Conservation (phyloP, 2,888 invertebrate species). For the Cheilosia soror region DNA sequence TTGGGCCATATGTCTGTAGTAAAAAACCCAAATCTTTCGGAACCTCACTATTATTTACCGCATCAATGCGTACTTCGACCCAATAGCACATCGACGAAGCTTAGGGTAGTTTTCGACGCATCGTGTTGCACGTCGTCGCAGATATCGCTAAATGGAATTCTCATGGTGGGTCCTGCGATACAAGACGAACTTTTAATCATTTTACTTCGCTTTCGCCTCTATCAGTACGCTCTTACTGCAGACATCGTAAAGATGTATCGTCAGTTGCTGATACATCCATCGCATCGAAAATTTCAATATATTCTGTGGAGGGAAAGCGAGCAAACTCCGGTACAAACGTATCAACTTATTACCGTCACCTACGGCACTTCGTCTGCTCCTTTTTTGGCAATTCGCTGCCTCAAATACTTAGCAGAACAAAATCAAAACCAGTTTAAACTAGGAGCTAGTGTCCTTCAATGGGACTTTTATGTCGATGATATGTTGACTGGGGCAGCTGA, state of each 20-base stretch:
- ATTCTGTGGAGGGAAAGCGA: constrained; percentile 1
- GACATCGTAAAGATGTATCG: constrained; percentile 73
- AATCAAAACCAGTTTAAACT: no score
- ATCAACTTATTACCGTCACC: constrained; percentile 14
- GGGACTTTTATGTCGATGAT: no score
- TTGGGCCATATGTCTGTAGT: no score
- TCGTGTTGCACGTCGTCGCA: constrained; percentile 46
- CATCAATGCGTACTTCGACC: no score
- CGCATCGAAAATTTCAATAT: not conserved
- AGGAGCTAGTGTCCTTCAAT: no score
- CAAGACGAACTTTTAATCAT: constrained; percentile 36
- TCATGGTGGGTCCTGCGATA: constrained; percentile 64
- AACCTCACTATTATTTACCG: no score
- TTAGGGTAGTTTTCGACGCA: constrained; percentile 22
- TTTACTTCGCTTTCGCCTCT: constrained; percentile 49
- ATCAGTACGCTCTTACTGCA: constrained; percentile 47
- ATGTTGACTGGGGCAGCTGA: no score
- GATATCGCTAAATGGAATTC: constrained; percentile 62
- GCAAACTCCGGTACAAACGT: not conserved
- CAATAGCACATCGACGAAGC: no score
- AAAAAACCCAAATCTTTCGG: no score
- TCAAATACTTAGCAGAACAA: no score
- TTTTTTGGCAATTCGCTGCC: no score
- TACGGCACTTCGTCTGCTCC: constrained; percentile 42
- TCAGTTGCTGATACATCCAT: constrained; percentile 39